phyloP scores from a whole-genome alignment of 1,140 invertebrate species.

The Helicoverpa zea region DNA sequence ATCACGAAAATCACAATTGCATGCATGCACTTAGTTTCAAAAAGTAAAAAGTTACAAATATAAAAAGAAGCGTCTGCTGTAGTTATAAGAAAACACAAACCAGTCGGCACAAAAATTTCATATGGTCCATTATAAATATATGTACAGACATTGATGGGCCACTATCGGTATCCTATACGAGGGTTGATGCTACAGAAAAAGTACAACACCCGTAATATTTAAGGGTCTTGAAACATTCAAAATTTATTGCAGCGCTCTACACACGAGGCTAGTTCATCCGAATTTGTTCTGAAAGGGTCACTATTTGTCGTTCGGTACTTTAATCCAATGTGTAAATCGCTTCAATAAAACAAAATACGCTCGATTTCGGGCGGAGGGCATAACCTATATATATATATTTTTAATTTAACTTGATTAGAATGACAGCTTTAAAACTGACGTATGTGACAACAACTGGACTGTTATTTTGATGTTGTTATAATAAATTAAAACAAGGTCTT shows the following conservation, averaged over 20 bases:
- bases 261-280: no score
- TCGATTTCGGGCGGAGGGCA: background rate
- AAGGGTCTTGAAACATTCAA: slow-evolving; percentile 11
- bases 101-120: slow-evolving; percentile 4
- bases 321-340: background rate
- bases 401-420: no score
- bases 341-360: background rate
- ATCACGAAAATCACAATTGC: slow-evolving; percentile 3
- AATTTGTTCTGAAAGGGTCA: no score
- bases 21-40: slow-evolving; percentile 26
- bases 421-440: no score
- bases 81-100: slow-evolving; percentile 5
- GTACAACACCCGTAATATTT: background rate
- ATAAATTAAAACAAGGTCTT: no score
- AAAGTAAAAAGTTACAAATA: slow-evolving; percentile 22
- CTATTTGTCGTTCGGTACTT: no score
- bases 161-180: background rate
- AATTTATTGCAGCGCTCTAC: background rate
- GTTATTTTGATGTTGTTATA: no score
- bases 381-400: no score
- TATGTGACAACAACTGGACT: no score
- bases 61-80: background rate
- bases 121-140: slow-evolving; percentile 21
- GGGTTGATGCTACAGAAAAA: background rate
- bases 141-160: slow-evolving; percentile 15